Evolutionary conservation across 2,888 invertebrate species (phyloP).

Genomic region (Caenorhabditis plicata): DNA sequence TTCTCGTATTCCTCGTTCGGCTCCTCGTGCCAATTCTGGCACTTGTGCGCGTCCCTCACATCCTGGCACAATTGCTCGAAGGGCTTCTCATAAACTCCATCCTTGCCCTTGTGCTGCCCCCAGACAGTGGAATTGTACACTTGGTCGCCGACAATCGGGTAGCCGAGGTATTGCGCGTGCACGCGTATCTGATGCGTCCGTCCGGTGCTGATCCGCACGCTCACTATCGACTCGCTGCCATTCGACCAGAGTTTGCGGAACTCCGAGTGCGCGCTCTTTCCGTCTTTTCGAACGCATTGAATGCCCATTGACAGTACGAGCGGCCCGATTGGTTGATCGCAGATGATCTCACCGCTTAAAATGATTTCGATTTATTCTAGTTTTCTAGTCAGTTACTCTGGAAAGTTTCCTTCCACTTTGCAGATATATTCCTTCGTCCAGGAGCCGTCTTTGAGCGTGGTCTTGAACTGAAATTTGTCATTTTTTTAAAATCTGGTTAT

Average conservation of each 20-base stretch:
- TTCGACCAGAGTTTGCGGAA: slow-evolving; percentile 47
- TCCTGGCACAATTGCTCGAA: slow-evolving; percentile 50
- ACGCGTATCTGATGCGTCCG: slow-evolving; percentile 98
- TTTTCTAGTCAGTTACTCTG: slow-evolving; percentile 74
- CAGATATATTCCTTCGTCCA: slow-evolving; percentile 94
- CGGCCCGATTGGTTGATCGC: slow-evolving; percentile 60
- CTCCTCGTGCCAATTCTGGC: slow-evolving; percentile 50
- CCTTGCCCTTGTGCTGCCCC: slow-evolving; percentile 87
- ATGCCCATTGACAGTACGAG: slow-evolving; percentile 86
- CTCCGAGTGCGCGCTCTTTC: slow-evolving; percentile 67
- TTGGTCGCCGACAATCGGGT: slow-evolving; percentile 95
- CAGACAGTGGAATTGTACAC: slow-evolving; percentile 91
- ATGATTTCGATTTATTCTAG: slow-evolving; percentile 3
- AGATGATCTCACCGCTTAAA: slow-evolving; percentile 56
- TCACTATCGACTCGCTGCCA: slow-evolving; percentile 78
- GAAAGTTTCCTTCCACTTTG: slow-evolving; percentile 89
- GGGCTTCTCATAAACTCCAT: slow-evolving; percentile 75
- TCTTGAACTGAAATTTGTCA: slow-evolving; percentile 76
- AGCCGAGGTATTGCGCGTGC: slow-evolving; percentile 93
- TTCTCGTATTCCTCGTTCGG: slow-evolving; percentile 51
- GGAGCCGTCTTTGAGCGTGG: slow-evolving; percentile 86
- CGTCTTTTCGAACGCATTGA: slow-evolving; percentile 87
- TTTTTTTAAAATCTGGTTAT: background rate
- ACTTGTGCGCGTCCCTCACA: slow-evolving; percentile 45
- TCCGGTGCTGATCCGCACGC: slow-evolving; percentile 91